Conservation (phyloP, 2,113 vertebrate genomes). For the Phyllostomus hastatus region DNA sequence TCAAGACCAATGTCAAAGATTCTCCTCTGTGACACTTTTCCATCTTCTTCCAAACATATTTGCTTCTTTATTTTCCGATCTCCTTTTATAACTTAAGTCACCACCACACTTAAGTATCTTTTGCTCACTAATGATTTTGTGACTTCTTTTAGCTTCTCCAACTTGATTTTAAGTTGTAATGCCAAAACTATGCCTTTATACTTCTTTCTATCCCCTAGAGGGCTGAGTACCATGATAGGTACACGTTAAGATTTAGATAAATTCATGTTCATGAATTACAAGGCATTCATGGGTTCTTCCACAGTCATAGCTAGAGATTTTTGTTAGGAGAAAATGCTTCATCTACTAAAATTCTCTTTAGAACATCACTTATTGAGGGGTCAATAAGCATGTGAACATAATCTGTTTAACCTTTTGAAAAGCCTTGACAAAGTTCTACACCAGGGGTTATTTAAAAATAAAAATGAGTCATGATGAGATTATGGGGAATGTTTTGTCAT, state of each 20-base stretch:
- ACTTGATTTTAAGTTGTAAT: not conserved
- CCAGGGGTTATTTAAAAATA: constrained; percentile 76
- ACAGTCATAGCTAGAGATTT: constrained; percentile 22
- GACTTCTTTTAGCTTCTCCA: not conserved
- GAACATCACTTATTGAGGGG: not conserved
- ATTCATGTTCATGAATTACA: not conserved
- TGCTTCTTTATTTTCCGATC: constrained; percentile 4
- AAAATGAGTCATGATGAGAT: constrained; percentile 74
- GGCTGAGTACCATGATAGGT: not conserved
- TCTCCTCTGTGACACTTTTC: not conserved
- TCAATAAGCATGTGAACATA: constrained; percentile 51
- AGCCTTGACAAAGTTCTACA: constrained; percentile 63
- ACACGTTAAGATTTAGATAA: not conserved
- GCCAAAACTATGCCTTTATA: not conserved
- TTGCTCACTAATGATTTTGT: not conserved
- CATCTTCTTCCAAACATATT: not conserved
- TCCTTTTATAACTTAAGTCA: not conserved
- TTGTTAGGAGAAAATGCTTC: not conserved
- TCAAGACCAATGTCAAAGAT: not conserved
- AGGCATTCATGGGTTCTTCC: not conserved
- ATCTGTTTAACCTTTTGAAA: constrained; percentile 73
- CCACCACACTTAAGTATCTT: not conserved
- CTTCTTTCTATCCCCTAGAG: not conserved
- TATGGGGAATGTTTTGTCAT: constrained; percentile 73
- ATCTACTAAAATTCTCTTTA: constrained; percentile 50